Conservation (phyloP, 2,797 vertebrate genomes). For the Alcedo atthis region DNA sequence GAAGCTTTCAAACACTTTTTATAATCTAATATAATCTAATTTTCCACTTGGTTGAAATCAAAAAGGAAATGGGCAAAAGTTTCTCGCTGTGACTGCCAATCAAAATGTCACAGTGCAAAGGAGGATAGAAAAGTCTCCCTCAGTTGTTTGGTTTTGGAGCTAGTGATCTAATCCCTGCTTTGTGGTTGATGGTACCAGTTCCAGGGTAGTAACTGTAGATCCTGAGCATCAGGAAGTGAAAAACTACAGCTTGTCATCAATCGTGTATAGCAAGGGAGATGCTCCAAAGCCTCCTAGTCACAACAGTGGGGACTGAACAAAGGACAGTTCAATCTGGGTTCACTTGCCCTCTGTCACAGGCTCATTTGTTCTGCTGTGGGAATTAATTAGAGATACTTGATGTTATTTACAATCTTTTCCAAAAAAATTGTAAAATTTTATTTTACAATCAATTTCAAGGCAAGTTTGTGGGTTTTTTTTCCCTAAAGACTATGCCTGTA, state of each 20-base stretch:
- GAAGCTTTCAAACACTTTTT: neutral
- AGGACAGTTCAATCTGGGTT: neutral
- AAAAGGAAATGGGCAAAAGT: neutral
- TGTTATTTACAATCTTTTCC: neutral
- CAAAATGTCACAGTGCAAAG: neutral
- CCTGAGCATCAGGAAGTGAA: neutral
- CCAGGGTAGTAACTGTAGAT: neutral
- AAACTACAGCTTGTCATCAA: neutral
- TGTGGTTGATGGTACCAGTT: neutral
- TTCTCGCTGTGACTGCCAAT: neutral
- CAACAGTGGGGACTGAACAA: neutral
- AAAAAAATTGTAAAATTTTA: too few species aligned
- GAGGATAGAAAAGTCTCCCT: neutral
- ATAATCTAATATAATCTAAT: neutral
- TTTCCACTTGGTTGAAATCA: neutral
- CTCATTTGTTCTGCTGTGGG: neutral
- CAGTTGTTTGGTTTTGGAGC: neutral
- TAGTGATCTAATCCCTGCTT: neutral
- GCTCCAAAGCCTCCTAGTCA: neutral
- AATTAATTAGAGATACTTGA: neutral
- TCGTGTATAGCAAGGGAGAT: fast-evolving
- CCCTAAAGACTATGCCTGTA: neutral
- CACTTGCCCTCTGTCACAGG: neutral
- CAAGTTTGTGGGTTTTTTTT: neutral
- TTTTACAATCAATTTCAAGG: too few species aligned